Evolutionary conservation across 2,888 invertebrate genomes (phyloP).

Genomic region (Cantharis lateralis): DNA sequence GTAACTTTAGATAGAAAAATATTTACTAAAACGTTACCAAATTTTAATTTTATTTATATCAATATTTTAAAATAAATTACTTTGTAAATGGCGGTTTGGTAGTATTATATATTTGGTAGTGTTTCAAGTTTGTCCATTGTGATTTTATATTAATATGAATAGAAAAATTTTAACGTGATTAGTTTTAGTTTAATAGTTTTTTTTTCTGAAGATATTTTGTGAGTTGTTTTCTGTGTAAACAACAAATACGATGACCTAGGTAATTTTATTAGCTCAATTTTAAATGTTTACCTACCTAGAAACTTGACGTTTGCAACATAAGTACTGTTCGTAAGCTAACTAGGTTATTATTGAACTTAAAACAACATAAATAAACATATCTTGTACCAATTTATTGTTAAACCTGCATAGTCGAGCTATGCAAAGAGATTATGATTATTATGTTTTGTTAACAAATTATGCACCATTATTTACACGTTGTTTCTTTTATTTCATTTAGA

Average conservation of each 20-base stretch:
- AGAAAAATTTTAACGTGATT: neutral
- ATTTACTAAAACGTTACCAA: neutral
- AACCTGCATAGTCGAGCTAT: too few relatives aligned
- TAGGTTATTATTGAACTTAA: too few relatives aligned
- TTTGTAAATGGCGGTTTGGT: neutral
- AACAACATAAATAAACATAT: too few relatives aligned
- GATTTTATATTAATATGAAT: neutral
- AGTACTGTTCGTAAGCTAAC: too few relatives aligned
- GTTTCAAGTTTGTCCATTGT: neutral
- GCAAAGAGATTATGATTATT: too few relatives aligned
- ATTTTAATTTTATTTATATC: neutral
- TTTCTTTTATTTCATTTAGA: neutral
- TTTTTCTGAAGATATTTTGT: neutral
- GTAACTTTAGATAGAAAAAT: neutral
- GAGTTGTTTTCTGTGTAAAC: too few relatives aligned
- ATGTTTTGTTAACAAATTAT: too few relatives aligned
- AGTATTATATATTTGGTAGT: neutral
- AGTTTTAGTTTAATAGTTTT: neutral
- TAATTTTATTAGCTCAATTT: too few relatives aligned
- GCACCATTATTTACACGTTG: too few relatives aligned
- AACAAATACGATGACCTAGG: neutral
- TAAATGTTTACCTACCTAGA: too few relatives aligned
- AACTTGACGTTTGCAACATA: too few relatives aligned
- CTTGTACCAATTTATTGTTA: too few relatives aligned
- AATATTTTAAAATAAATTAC: neutral